Percentiles rank a stretch among this genome's conserved stretches.
Evolutionary conservation across 2,797 vertebrate genomes (phyloP).

Genomic region (Myiotriccus ornatus): DNA sequence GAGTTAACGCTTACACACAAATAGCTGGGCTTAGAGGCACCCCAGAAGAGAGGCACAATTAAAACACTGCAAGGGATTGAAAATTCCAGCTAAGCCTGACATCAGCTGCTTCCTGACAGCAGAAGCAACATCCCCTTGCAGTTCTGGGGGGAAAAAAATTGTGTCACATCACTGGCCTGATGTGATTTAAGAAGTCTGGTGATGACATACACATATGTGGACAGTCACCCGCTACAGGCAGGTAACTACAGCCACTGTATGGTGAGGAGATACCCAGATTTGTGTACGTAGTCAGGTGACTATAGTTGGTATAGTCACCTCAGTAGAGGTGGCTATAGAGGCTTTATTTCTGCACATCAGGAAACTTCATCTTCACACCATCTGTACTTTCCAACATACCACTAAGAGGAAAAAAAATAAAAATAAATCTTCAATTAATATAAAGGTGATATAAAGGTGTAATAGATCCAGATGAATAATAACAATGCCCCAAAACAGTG

Average conservation of each 20-base stretch:
- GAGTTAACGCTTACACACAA: neutral
- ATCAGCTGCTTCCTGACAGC: neutral
- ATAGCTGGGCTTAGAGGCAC: neutral
- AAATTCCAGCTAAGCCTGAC: neutral
- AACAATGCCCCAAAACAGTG: neutral
- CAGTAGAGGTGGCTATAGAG: too few species aligned
- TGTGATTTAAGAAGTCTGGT: neutral
- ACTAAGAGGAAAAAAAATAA: neutral
- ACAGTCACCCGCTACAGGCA: neutral
- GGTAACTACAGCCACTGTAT: neutral
- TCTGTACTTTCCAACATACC: neutral
- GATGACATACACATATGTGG: fast-evolving
- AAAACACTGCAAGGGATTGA: neutral
- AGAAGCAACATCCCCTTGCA: neutral
- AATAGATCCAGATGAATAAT: neutral
- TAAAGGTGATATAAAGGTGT: neutral
- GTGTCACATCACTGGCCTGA: too few species aligned
- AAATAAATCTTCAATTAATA: neutral
- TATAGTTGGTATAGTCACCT: fast-evolving
- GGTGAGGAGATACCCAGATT: neutral
- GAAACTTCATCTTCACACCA: neutral
- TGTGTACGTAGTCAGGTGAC: fast-evolving
- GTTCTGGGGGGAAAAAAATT: fast-evolving
- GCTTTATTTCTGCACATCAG: neutral
- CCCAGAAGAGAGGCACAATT: neutral